These are phyloP conservation scores for Rhadina sibilatrix DNA, from an alignment of 2,113 vertebrate species.

Conservation along the genomic window DNA sequence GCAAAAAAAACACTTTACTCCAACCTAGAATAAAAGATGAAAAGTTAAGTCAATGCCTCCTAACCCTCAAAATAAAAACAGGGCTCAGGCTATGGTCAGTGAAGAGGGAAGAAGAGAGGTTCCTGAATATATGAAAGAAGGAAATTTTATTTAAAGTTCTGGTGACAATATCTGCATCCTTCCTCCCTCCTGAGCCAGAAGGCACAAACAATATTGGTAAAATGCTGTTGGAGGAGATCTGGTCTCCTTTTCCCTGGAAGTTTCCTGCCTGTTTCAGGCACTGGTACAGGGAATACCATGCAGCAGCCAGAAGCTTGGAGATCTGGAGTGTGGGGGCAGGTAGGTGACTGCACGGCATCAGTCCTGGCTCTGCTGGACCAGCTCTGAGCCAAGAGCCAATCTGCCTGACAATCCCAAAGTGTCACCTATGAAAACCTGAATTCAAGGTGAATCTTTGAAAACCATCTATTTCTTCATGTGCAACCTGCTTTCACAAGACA, in stretches of 20 bases:
- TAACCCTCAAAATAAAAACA: neutral
- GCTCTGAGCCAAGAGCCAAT: neutral
- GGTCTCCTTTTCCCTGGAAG: neutral
- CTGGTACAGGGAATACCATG: neutral
- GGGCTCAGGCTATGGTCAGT: neutral
- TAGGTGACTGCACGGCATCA: neutral
- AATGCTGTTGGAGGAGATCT: neutral
- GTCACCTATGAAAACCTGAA: neutral
- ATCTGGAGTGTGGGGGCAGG: neutral
- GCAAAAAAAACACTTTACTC: neutral
- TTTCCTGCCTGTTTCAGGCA: neutral
- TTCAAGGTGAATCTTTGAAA: neutral
- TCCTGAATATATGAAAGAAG: neutral
- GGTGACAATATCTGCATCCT: neutral
- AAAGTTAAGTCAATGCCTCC: neutral
- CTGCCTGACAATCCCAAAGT: neutral
- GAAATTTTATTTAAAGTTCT: neutral
- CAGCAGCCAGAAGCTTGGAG: neutral
- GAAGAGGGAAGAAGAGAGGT: neutral
- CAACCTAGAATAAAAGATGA: neutral
- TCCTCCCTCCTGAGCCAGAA: neutral
- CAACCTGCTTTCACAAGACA: neutral
- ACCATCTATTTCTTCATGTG: fast-evolving
- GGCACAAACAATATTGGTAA: neutral
- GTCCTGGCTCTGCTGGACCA: neutral